Evolutionary conservation across 2,797 vertebrate genomes (phyloP).

Genomic region (Sparus aurata): DNA sequence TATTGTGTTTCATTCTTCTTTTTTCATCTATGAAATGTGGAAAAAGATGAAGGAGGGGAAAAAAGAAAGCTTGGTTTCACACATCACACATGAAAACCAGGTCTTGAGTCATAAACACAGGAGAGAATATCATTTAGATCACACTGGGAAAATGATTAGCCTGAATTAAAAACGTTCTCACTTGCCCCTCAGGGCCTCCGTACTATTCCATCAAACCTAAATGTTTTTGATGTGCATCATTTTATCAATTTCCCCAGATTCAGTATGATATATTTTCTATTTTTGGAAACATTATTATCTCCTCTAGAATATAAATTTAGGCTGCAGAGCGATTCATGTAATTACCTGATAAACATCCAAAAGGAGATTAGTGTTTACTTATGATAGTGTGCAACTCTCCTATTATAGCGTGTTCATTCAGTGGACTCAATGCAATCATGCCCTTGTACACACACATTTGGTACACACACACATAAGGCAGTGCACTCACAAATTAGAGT

Average conservation of each 20-base stretch:
- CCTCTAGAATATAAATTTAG: neutral
- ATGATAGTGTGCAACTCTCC: neutral
- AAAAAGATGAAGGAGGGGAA: too few species aligned
- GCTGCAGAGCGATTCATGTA: neutral
- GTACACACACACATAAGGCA: constrained; percentile 7
- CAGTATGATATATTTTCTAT: neutral
- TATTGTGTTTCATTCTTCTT: too few species aligned
- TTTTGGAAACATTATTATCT: neutral
- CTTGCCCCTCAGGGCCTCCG: too few species aligned
- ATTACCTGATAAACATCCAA: neutral
- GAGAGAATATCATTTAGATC: too few species aligned
- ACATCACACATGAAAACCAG: too few species aligned
- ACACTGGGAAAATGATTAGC: too few species aligned
- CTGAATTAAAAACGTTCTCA: too few species aligned
- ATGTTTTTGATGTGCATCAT: neutral
- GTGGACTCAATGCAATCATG: neutral
- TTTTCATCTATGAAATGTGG: too few species aligned
- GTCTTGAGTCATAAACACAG: too few species aligned
- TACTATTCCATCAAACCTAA: neutral
- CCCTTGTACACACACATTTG: neutral
- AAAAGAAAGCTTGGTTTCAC: too few species aligned
- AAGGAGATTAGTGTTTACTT: neutral
- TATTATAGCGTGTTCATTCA: neutral
- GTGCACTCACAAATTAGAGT: constrained; percentile 59
- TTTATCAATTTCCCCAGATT: neutral